Conservation (phyloP, 2,888 invertebrate genomes). For the Stratiomys singularior region DNA sequence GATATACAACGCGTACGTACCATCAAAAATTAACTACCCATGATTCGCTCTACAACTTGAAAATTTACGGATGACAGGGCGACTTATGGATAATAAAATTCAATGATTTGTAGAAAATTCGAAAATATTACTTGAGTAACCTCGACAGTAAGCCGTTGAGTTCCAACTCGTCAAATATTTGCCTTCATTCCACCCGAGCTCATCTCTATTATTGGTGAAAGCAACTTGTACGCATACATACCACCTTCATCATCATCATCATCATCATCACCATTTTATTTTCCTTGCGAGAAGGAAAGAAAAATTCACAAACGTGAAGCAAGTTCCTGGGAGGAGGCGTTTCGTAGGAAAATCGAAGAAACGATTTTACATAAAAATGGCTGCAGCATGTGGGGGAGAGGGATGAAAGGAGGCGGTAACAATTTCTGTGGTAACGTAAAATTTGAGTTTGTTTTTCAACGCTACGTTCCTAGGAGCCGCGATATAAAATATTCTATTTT, state of each 20-base stretch:
- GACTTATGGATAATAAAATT: conserved; percentile 52
- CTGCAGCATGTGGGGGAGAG: no score
- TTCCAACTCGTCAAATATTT: neutral
- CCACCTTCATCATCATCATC: no score
- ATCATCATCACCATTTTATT: neutral
- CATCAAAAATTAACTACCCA: conserved; percentile 50
- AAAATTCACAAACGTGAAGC: neutral
- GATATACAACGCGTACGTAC: conserved; percentile 21
- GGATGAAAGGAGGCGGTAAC: neutral
- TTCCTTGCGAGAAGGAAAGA: neutral
- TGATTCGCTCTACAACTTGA: conserved; percentile 46
- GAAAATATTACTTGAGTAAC: conserved; percentile 42
- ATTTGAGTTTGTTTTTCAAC: neutral
- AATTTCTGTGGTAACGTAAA: neutral
- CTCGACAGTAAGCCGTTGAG: conserved; percentile 17
- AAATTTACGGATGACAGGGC: conserved; percentile 49
- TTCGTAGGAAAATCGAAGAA: neutral
- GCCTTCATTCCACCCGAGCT: neutral
- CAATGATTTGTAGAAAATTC: conserved; percentile 52
- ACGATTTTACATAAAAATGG: conserved; percentile 20
- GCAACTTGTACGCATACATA: neutral
- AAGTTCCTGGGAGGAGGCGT: neutral
- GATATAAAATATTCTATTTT: neutral
- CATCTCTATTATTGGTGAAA: neutral
- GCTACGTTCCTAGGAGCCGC: neutral